phyloP scores from a whole-genome alignment of 2,888 invertebrate genomes.

The Beris chalybata region DNA sequence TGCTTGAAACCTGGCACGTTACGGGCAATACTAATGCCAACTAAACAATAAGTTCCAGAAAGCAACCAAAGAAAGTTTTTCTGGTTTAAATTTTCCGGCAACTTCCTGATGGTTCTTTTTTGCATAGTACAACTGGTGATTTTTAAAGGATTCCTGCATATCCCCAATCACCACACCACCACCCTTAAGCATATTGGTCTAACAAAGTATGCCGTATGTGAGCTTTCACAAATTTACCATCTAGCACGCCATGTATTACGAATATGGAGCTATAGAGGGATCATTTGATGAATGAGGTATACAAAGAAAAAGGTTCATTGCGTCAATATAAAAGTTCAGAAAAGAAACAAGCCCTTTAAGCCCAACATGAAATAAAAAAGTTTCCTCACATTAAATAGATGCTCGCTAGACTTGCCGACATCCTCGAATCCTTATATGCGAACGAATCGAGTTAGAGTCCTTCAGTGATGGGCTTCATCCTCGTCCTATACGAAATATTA shows the following conservation, averaged over 20 bases:
- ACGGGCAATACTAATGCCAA: too few species aligned
- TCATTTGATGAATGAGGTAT: conserved; percentile 21
- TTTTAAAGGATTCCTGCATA: too few species aligned
- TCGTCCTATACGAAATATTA: background rate
- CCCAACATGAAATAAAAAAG: conserved; percentile 17
- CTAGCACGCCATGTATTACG: background rate
- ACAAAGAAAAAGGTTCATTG: conserved; percentile 29
- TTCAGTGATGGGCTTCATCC: background rate
- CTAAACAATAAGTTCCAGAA: too few species aligned
- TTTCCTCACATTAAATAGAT: conserved; percentile 27
- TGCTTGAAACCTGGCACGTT: too few species aligned
- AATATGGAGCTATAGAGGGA: conserved; percentile 6
- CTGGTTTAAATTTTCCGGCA: too few species aligned
- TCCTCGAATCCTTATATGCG: background rate
- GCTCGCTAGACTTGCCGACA: conserved; percentile 9
- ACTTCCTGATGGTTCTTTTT: too few species aligned
- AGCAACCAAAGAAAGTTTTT: too few species aligned
- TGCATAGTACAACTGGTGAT: too few species aligned
- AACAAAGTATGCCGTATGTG: too few species aligned
- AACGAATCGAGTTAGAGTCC: background rate
- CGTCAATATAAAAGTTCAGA: conserved; percentile 29
- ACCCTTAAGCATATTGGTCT: too few species aligned
- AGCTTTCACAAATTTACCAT: too few species aligned
- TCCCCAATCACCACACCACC: too few species aligned
- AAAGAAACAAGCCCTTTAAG: conserved; percentile 10